Percentiles rank a stretch among this genome's conserved stretches.
Evolutionary conservation across 2,797 vertebrate genomes (phyloP).

Genomic region (Masticophis lateralis): DNA sequence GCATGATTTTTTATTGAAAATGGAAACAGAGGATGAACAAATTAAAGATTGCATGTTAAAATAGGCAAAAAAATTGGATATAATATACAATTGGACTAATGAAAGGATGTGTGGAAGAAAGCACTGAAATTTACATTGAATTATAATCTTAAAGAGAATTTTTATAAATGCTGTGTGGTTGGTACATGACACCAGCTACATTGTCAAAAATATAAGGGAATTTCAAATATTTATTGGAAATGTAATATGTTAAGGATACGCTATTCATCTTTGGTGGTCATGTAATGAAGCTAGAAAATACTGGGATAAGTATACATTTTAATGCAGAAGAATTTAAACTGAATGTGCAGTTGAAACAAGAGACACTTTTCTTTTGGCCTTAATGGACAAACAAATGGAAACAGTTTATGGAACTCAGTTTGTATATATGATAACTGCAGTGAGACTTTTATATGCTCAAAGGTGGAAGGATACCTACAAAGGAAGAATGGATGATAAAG

Average conservation of each 20-base stretch:
- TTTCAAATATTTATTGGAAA: background rate
- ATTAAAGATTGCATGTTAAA: background rate
- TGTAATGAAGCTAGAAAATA: background rate
- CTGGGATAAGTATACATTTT: background rate
- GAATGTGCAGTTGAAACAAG: background rate
- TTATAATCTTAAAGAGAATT: background rate
- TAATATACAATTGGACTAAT: background rate
- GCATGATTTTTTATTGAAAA: background rate
- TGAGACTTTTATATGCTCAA: background rate
- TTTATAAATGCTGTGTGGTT: background rate
- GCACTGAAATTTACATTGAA: background rate
- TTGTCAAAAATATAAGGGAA: background rate
- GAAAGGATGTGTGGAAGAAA: background rate
- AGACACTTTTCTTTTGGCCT: background rate
- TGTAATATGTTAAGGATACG: background rate
- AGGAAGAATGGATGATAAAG: background rate
- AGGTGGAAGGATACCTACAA: background rate
- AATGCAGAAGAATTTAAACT: background rate
- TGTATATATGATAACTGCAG: background rate
- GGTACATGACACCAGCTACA: background rate
- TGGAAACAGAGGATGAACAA: background rate
- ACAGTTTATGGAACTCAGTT: background rate
- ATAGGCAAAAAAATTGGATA: background rate
- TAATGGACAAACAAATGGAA: background rate
- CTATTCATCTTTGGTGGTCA: background rate